Conservation (phyloP, 1,140 invertebrate genomes). For the Spodoptera frugiperda region DNA sequence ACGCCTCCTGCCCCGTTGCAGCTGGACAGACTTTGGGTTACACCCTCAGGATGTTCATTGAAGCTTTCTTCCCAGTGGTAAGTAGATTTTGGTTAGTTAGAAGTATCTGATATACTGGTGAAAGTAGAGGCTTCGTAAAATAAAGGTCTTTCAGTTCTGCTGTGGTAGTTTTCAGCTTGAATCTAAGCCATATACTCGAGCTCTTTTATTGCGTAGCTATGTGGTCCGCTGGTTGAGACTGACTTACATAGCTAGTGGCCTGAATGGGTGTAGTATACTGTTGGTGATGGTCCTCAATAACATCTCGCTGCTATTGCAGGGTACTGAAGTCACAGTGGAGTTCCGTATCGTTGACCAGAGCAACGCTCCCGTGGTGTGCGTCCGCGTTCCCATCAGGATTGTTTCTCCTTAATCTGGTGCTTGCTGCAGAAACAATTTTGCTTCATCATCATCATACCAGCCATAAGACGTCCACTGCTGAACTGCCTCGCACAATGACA, state of each 20-base stretch:
- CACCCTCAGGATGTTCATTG: slow-evolving; percentile 12
- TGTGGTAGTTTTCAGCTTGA: too few species aligned
- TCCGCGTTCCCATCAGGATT: background rate
- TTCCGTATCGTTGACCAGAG: background rate
- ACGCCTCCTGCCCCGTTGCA: background rate
- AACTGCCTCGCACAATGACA: too few species aligned
- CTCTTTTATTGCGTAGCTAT: too few species aligned
- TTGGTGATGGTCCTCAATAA: background rate
- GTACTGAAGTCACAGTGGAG: background rate
- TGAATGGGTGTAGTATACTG: too few species aligned
- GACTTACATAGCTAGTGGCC: background rate
- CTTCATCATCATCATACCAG: too few species aligned
- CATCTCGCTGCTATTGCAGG: background rate
- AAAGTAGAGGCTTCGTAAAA: background rate
- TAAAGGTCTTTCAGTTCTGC: background rate
- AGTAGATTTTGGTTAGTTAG: background rate
- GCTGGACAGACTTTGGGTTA: background rate
- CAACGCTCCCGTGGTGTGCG: background rate
- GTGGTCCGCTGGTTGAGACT: too few species aligned
- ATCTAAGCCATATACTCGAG: too few species aligned
- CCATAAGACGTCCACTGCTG: too few species aligned
- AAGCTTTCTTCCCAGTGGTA: slow-evolving; percentile 15
- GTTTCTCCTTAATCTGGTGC: background rate
- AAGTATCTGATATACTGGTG: background rate
- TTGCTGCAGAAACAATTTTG: too few species aligned